These are phyloP conservation scores for Chionomys nivalis DNA, from an alignment of 2,113 vertebrate genomes.

Conservation along the genomic window DNA sequence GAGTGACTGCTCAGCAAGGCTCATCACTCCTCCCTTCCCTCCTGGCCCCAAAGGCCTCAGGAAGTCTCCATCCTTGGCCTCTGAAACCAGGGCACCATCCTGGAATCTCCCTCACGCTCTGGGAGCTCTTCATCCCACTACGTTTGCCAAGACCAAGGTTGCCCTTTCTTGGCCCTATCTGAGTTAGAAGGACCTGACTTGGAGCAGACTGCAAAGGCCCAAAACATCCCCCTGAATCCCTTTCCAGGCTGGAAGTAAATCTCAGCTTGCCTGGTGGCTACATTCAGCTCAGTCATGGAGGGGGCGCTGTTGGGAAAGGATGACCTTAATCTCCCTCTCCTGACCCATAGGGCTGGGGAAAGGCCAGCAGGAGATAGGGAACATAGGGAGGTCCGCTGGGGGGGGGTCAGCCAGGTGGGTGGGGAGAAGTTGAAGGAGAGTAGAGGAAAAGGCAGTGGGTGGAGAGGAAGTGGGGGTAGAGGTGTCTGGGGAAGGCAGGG, in stretches of 20 bases:
- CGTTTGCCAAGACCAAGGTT: not conserved
- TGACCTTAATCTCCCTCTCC: not conserved
- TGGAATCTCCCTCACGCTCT: not conserved
- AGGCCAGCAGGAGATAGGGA: not conserved
- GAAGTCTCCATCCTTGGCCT: not conserved
- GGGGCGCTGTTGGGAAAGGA: not conserved
- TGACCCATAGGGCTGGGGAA: not conserved
- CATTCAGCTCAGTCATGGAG: not conserved
- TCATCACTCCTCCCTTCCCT: not conserved
- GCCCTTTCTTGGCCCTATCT: not conserved
- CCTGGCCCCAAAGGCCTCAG: not conserved
- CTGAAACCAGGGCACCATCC: not conserved
- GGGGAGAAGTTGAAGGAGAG: not conserved
- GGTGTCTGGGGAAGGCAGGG: conserved; percentile 58
- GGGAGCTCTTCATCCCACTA: not conserved
- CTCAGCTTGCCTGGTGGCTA: not conserved
- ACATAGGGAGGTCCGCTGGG: not conserved
- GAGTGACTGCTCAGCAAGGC: not conserved
- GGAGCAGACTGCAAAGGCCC: not conserved
- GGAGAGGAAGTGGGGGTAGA: conserved; percentile 46
- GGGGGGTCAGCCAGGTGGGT: not conserved
- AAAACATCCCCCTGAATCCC: not conserved
- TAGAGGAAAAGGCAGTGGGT: not conserved
- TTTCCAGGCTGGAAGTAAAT: not conserved
- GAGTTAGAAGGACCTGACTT: not conserved